Evolutionary conservation across 1,140 invertebrate genomes (phyloP), one percentile per base, ranked within the genome.

Genomic region (Drosophila quadrilineata): DNA sequence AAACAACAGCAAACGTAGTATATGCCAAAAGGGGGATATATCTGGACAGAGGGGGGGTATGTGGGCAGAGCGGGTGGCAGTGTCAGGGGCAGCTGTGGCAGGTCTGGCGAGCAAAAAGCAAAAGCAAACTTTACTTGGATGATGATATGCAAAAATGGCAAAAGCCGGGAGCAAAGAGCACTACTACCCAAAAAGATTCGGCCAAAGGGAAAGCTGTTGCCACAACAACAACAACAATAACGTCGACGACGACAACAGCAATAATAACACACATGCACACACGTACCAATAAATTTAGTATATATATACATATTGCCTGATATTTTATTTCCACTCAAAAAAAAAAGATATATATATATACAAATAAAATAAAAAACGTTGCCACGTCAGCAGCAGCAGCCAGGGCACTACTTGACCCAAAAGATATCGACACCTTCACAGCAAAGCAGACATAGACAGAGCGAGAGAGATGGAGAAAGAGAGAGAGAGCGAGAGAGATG

Each of bases 251-350:
- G 46, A 14, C 16, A 62, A 45, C 22, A 59, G 48, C 57, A 64
- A 21, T 40, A 36, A 12, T 8, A 14, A 17, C 49, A 72, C 71
- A 79, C 63, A 31, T 10, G 22, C 48, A 35, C 41, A 45, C 43
- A 49, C 43, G 41, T 19, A 33, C 28, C 41, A 36, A 35, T 38
- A 17, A 43, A 35, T 0, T 43, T 5, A 10, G 3, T 22, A 6
- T 24, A 19, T 16, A 29, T 17, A 19, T 17, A 48, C 40, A n/a
- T 45, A 66, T 59, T 58, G 50, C 77, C 63, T 77, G 77, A 84
- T 84, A 84, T 84, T 85, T 85, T 76, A 84, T 84, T 84, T 70
- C 65, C 77, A 67, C 79, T 84, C 77, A 54, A 75, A 82, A 80
- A 84, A 57, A 45, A 45, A 45, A 45, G 2, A 38, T 2, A 19